Evolutionary conservation across 1,140 invertebrate species (phyloP), one percentile per base, ranked within the genome.

Genomic region (Cherax destructor): DNA sequence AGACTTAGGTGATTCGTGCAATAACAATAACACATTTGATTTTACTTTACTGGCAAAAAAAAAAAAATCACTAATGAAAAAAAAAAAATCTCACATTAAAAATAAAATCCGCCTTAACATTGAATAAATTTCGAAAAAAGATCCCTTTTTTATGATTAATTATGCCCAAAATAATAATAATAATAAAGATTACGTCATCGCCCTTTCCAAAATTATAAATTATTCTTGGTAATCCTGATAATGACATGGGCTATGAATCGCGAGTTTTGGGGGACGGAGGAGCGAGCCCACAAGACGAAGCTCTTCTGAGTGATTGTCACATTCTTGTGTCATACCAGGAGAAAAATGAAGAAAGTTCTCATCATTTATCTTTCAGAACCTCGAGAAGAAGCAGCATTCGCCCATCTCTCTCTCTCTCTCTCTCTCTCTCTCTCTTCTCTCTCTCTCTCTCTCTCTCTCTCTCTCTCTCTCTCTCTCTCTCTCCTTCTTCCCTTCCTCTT

Each of bases 331-430:
- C 72, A 86, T n/a, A 72, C 84, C 84, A n/a, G 4, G 84, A 86
- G 84, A 86, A 86, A 86, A 86, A 86, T 86, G 84, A 47, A 86
- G 72, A 50, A 86, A 86, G 84, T 86, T 86, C n/a, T 52, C 69
- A 86, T 86, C 84, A 86, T 86, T 86, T 86, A 86, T 86, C 84
- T 86, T 77, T 59, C 69, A 69, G 77, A 86, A 86, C 72, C 84
- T 30, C 13, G 52, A 56, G 52, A 10, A 56, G 52, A 47, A 77
- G 84, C 16, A 52, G n/a, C 83, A 41, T n/a, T 72, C n/a, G 21
- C 41, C 52, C 52, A 7, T 49, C 77, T 21, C 10, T 30, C 80
- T 24, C 80, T 21, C 80, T 18, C 41, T 21, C 56, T 13, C n/a
- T 56, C 72, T 69, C 50, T 52, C 49, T 69, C 18, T 24, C 49